Conservation (phyloP, 2,797 vertebrate species). For the Gobionotothen gibberifrons region DNA sequence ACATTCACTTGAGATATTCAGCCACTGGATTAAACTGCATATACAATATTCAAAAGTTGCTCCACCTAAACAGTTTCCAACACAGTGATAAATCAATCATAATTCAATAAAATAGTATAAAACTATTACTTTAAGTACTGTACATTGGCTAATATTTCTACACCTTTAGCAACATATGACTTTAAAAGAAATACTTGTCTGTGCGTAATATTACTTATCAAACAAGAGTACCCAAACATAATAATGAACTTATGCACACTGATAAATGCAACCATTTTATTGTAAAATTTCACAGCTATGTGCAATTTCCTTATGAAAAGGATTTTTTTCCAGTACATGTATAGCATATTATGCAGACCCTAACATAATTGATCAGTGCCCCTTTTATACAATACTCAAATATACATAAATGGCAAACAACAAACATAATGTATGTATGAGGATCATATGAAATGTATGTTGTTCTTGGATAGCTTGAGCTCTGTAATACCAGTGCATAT, state of each 20-base stretch:
- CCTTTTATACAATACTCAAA: conserved; percentile 85
- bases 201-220: background rate
- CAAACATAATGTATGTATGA: conserved; percentile 73
- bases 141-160: background rate
- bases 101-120: background rate
- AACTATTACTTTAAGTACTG: background rate
- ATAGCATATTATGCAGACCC: conserved; percentile 80
- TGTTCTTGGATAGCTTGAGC: conserved; percentile 72
- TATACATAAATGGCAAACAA: conserved; percentile 82
- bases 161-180: background rate
- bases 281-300: conserved; percentile 93
- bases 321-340: conserved; percentile 85
- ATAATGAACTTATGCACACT: conserved; percentile 45
- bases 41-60: too few species aligned
- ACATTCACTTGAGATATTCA: too few species aligned
- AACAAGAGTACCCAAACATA: background rate
- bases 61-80: background rate
- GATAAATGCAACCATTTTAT: conserved; percentile 91
- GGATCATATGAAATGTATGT: conserved; percentile 69
- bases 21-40: too few species aligned
- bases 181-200: background rate
- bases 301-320: conserved; percentile 92
- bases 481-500: conserved; percentile 72
- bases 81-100: background rate
- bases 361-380: conserved; percentile 79